Evolutionary conservation across 2,113 vertebrate genomes (phyloP).

Genomic region (Peromyscus leucopus): DNA sequence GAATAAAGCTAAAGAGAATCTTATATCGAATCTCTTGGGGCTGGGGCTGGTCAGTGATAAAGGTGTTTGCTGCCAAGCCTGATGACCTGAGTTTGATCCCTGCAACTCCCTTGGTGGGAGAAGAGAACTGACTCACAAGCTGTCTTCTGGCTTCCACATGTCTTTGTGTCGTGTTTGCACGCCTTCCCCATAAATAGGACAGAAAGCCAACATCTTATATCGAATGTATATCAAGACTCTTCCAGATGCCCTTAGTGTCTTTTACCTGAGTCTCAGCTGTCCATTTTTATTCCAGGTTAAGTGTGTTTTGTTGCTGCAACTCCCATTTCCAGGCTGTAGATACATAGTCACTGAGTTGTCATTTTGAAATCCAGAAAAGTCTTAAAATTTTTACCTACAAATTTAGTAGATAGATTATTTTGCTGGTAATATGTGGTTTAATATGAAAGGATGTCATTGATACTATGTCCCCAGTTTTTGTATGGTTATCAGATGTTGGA

Average conservation of each 20-base stretch:
- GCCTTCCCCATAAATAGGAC: not conserved
- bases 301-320: constrained; percentile 1
- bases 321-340: not conserved
- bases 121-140: not conserved
- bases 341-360: not conserved
- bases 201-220: not conserved
- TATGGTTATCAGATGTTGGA: constrained; percentile 13
- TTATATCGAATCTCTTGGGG: constrained; percentile 15
- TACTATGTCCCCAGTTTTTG: not conserved
- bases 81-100: not conserved
- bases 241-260: not conserved
- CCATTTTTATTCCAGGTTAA: constrained; percentile 32
- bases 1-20: constrained; percentile 52
- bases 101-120: not conserved
- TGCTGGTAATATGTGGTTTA: constrained; percentile 5
- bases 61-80: not conserved
- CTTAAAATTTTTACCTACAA: constrained; percentile 53
- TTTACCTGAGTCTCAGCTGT: not conserved
- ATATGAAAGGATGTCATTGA: constrained; percentile 1
- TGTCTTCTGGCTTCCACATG: not conserved
- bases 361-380: constrained; percentile 51
- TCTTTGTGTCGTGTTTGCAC: not conserved
- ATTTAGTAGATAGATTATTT: constrained; percentile 45
- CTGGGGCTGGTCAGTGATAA: not conserved
- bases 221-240: not conserved